phyloP scores from a whole-genome alignment of 1,140 invertebrate genomes.

The Telenomus remus region DNA sequence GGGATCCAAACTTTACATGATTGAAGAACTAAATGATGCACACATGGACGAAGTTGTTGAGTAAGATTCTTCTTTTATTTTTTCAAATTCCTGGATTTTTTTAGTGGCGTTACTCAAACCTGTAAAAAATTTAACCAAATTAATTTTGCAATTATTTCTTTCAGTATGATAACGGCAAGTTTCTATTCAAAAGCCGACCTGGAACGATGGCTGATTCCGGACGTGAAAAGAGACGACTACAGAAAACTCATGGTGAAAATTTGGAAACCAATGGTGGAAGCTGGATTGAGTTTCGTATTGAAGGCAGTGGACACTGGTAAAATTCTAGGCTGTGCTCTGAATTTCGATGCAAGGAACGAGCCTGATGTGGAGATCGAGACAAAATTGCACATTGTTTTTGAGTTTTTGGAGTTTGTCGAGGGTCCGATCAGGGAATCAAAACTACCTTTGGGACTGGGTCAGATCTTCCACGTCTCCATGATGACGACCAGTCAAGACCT shows the following conservation, averaged over 20 bases:
- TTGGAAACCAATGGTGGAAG: constrained; percentile 81
- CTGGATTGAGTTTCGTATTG: constrained; percentile 83
- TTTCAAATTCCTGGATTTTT: no score
- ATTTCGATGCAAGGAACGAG: constrained; percentile 87
- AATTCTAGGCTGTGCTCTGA: constrained; percentile 81
- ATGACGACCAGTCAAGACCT: constrained; percentile 84
- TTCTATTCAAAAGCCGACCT: constrained; percentile 90
- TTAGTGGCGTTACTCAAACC: no score
- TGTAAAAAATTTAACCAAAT: not conserved
- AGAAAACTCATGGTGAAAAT: constrained; percentile 79
- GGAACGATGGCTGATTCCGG: constrained; percentile 83
- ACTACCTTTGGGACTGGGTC: constrained; percentile 80
- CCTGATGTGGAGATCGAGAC: constrained; percentile 82
- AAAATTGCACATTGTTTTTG: constrained; percentile 83
- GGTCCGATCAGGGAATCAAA: constrained; percentile 80
- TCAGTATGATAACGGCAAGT: constrained; percentile 86
- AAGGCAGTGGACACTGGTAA: constrained; percentile 69
- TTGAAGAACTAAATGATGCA: constrained; percentile 78
- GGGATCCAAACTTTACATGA: constrained; percentile 68
- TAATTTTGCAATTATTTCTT: constrained; percentile 33
- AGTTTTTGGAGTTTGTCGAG: constrained; percentile 86
- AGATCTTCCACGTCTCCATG: constrained; percentile 89
- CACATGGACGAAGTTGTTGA: constrained; percentile 79
- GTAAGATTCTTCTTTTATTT: constrained; percentile 74
- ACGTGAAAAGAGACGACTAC: constrained; percentile 81